phyloP scores from a whole-genome alignment of 2,113 vertebrate species.

The Saccopteryx leptura region DNA sequence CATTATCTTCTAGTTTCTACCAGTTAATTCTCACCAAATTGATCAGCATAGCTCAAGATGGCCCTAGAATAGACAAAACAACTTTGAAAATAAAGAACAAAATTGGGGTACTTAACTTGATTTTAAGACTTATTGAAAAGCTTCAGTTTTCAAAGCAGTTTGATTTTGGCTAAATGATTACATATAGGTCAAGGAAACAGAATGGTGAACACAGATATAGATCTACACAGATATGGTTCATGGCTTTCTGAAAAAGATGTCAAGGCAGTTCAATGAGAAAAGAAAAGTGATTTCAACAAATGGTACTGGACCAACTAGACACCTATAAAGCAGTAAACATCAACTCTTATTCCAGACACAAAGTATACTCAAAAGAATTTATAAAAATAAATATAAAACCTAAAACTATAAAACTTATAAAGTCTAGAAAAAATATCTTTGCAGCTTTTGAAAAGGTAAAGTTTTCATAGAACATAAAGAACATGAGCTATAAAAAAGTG shows the following conservation, averaged over 20 bases:
- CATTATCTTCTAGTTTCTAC: neutral
- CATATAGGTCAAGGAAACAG: neutral
- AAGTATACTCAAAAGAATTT: neutral
- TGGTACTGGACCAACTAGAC: neutral
- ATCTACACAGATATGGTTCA: neutral
- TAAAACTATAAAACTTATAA: neutral
- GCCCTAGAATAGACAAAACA: neutral
- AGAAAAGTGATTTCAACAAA: neutral
- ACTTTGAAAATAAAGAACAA: neutral
- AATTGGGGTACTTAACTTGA: neutral
- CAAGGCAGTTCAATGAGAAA: neutral
- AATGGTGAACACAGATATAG: neutral
- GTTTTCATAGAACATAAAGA: neutral
- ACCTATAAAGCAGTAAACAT: neutral
- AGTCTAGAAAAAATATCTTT: neutral
- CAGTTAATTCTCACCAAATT: constrained; percentile 44
- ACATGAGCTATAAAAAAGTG: neutral
- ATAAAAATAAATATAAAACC: constrained; percentile 1
- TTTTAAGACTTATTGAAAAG: neutral
- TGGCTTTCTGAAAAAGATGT: constrained; percentile 19
- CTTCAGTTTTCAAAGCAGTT: neutral
- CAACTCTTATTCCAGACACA: neutral
- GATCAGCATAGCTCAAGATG: neutral
- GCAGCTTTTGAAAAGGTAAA: neutral
- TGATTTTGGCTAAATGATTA: neutral